Percentiles rank a stretch among this genome's conserved stretches.
phyloP scores from a whole-genome alignment of 1,140 invertebrate species.

The Argopecten irradians region DNA sequence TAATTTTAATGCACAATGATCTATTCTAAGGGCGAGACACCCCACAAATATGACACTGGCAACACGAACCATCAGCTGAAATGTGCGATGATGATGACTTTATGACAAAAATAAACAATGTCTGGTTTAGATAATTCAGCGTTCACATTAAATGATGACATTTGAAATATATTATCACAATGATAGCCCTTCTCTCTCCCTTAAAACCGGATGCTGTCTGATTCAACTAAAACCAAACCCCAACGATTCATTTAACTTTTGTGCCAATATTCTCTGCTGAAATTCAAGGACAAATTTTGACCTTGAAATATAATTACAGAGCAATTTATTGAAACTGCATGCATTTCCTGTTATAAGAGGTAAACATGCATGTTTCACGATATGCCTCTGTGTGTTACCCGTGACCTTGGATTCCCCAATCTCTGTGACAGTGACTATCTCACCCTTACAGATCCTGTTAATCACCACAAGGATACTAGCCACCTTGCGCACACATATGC shows the following conservation, averaged over 20 bases:
- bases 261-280: background rate
- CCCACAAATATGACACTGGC: background rate
- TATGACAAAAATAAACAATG: background rate
- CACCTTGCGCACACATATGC: background rate
- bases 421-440: background rate
- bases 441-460: background rate
- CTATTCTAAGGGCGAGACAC: background rate
- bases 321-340: background rate
- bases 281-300: background rate
- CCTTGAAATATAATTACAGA: background rate
- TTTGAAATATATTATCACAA: background rate
- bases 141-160: background rate
- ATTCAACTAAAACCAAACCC: background rate
- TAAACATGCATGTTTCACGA: background rate
- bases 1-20: slow-evolving; percentile 23
- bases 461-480: background rate
- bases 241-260: background rate
- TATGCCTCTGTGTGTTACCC: background rate
- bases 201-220: background rate
- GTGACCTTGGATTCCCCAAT: background rate
- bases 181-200: background rate
- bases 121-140: background rate
- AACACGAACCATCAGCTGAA: background rate
- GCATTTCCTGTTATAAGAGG: background rate
- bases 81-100: background rate